Percentiles rank a stretch among this genome's conserved stretches.
Evolutionary conservation across 2,113 vertebrate species (phyloP).

Genomic region (Haemorhous mexicanus): DNA sequence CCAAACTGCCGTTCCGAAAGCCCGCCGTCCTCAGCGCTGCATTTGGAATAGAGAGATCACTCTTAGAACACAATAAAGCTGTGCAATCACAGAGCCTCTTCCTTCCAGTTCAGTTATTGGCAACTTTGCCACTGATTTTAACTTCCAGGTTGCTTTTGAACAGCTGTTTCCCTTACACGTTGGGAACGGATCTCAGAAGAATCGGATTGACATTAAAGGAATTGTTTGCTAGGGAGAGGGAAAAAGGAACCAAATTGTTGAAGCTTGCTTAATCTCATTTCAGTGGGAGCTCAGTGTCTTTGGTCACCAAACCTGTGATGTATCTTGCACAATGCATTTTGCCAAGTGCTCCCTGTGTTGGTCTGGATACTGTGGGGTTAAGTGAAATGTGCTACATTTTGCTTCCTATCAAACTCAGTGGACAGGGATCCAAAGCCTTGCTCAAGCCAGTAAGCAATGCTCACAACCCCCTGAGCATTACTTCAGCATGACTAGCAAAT

Average conservation of each 20-base stretch:
- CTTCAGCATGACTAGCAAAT: background rate
- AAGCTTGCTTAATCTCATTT: background rate
- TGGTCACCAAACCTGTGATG: background rate
- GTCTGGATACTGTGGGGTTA: conserved; percentile 7
- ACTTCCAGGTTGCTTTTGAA: background rate
- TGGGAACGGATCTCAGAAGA: background rate
- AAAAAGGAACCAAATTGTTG: background rate
- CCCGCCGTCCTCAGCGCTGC: conserved; percentile 84
- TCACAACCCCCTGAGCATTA: conserved; percentile 66
- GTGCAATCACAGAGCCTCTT: background rate
- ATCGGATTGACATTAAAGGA: background rate
- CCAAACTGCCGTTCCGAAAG: conserved; percentile 88
- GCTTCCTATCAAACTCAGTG: background rate
- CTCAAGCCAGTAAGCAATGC: conserved; percentile 18
- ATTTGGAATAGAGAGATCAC: background rate
- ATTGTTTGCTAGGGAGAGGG: background rate
- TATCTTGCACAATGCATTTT: background rate
- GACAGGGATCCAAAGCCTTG: conserved; percentile 24
- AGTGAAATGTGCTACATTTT: background rate
- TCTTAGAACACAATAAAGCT: background rate
- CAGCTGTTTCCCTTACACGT: background rate
- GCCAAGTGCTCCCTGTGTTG: background rate
- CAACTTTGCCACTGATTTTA: background rate
- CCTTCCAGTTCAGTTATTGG: background rate
- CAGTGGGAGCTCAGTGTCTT: background rate